phyloP scores from a whole-genome alignment of 1,140 invertebrate genomes.

The Heliconius melpomene region DNA sequence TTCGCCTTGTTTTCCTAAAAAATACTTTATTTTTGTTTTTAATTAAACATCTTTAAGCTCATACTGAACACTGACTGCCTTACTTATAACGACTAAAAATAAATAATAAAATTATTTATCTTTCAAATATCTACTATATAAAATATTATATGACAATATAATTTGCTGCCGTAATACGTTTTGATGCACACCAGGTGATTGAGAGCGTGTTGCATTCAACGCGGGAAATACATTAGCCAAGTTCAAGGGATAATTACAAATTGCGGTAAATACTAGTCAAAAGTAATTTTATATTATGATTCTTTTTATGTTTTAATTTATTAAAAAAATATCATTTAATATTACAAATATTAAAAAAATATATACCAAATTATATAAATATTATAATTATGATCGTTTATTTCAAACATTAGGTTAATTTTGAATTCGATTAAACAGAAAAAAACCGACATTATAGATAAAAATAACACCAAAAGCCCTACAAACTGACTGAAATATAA shows the following conservation, averaged over 20 bases:
- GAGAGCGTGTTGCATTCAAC: conserved; percentile 20
- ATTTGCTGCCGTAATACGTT: background rate
- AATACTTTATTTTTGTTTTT: background rate
- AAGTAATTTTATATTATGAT: background rate
- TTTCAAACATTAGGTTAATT: background rate
- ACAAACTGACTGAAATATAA: background rate
- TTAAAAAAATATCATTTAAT: background rate
- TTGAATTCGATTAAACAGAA: background rate
- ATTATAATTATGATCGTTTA: background rate
- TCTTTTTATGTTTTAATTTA: background rate
- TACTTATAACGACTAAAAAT: background rate
- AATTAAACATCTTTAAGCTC: background rate
- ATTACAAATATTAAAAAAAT: too few species aligned
- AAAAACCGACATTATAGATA: background rate
- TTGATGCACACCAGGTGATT: background rate
- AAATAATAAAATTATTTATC: background rate
- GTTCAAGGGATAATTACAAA: conserved; percentile 16
- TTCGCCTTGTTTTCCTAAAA: background rate
- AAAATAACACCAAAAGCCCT: background rate
- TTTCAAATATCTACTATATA: background rate
- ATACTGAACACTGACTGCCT: too few species aligned
- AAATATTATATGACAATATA: background rate
- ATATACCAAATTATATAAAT: background rate
- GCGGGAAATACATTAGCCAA: conserved; percentile 26
- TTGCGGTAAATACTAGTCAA: background rate